Percentiles rank a stretch among this genome's conserved stretches.
Conservation (phyloP, 2,888 invertebrate genomes). For the Bombylius discolor region DNA sequence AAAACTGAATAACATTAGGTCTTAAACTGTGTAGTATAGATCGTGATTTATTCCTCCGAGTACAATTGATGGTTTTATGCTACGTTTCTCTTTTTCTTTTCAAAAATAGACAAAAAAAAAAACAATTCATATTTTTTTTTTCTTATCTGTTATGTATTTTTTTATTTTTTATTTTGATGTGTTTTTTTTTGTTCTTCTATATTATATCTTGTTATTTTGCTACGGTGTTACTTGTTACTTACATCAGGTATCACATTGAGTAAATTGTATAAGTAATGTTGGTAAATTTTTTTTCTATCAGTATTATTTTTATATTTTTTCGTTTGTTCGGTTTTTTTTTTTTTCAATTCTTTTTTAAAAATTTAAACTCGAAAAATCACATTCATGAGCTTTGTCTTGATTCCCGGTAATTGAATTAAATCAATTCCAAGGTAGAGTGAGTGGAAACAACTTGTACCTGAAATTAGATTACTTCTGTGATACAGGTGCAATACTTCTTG, state of each 20-base stretch:
- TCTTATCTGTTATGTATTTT: background rate
- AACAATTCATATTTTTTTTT: background rate
- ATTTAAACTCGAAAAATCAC: constrained; percentile 1
- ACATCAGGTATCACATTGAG: constrained; percentile 3
- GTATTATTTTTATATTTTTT: too few relatives aligned
- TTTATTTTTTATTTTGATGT: too few relatives aligned
- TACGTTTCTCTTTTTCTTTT: constrained; percentile 1
- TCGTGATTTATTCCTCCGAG: constrained; percentile 7
- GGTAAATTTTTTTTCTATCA: background rate
- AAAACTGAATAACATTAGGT: background rate
- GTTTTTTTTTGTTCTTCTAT: background rate
- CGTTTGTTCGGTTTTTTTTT: background rate
- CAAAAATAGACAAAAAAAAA: background rate
- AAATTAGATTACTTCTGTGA: constrained; percentile 22
- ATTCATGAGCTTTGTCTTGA: constrained; percentile 11
- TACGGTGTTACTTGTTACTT: constrained; percentile 7
- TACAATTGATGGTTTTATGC: constrained; percentile 3
- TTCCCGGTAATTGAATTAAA: constrained; percentile 20
- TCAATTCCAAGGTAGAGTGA: constrained; percentile 20
- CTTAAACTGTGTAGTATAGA: background rate
- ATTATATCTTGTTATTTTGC: background rate
- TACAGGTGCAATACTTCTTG: constrained; percentile 22
- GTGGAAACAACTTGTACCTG: constrained; percentile 21
- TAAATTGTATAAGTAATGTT: background rate
- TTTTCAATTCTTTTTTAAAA: background rate